Percentiles rank a stretch among this genome's conserved stretches.
Conservation (phyloP, 1,140 invertebrate genomes). For the Rhizoglyphus robini region DNA sequence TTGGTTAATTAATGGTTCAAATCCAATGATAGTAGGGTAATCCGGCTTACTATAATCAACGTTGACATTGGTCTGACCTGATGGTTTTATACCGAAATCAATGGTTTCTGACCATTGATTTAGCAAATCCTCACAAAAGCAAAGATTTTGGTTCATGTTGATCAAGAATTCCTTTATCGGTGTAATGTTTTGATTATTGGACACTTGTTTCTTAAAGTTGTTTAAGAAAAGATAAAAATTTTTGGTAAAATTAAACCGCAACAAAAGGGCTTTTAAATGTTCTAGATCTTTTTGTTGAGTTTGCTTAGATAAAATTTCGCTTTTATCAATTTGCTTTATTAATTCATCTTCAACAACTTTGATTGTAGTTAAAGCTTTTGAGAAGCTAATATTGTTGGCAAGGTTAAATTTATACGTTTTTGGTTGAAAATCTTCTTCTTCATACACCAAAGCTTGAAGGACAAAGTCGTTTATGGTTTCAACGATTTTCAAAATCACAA, state of each 20-base stretch:
- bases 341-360: slow-evolving; percentile 84
- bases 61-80: slow-evolving; percentile 16
- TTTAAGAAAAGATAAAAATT: slow-evolving; percentile 27
- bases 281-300: not conserved
- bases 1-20: slow-evolving; percentile 89
- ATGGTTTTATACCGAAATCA: slow-evolving; percentile 53
- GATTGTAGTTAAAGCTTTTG: slow-evolving; percentile 61
- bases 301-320: not conserved
- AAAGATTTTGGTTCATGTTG: slow-evolving; percentile 39
- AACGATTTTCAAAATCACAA: slow-evolving; percentile 74
- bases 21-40: slow-evolving; percentile 51
- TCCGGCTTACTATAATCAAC: slow-evolving; percentile 27
- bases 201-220: slow-evolving; percentile 26
- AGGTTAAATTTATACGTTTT: slow-evolving; percentile 76
- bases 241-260: slow-evolving; percentile 28
- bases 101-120: slow-evolving; percentile 63
- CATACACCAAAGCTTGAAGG: slow-evolving; percentile 36
- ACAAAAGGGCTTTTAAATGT: slow-evolving; percentile 23
- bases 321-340: slow-evolving; percentile 51
- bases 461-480: slow-evolving; percentile 66
- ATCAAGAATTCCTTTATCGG: slow-evolving; percentile 30
- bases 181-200: not conserved
- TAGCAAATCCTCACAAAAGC: slow-evolving; percentile 57
- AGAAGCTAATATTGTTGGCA: slow-evolving; percentile 64
- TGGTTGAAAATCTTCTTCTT: slow-evolving; percentile 82